Evolutionary conservation across 37 sponge, comb jelly and placozoan genomes (phyloP), one percentile per base, ranked within the genome.

Genomic region (Bolinopsis microptera): DNA sequence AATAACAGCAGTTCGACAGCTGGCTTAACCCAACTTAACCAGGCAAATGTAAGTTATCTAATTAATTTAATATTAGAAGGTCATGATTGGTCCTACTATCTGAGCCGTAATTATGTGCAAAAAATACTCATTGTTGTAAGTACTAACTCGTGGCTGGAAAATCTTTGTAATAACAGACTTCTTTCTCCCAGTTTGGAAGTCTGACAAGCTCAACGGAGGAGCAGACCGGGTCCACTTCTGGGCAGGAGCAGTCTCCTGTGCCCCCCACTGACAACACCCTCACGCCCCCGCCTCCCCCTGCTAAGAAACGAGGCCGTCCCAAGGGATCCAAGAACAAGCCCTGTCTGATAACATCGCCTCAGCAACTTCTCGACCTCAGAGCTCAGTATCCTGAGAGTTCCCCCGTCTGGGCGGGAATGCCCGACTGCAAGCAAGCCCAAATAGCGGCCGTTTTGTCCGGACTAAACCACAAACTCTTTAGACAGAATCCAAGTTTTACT

Each of bases 241-340:
- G 61, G 13, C 61, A 48, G 61, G 13, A 13, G 9, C n/a, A n/a
- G n/a, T n/a, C n/a, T n/a, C 68, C 68, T 9, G 16, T 61, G 18
- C 9, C 16, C 68, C 25, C 25, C 74, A 70, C 74, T 2, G 3
- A 9, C 25, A 2, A 2, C 25, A 70, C 28, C 74, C 5, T 3
- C 74, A 22, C 74, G 16, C 16, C 74, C 1, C 74, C 74, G 25
- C 2, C 74, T n/a, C 35, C 37, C 22, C 38, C 82, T 34, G 23
- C 37, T 3, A 80, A 80, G 82, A 80, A 80, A 34, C 82, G 82
- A 31, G 82, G 82, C 35, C 35, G 82, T 1, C 82, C 82, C 37
- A 80, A 80, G 82, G 82, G 82, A 3, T 80, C 82, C 37, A 80
- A 80, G 82, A 80, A 80, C 82, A 80, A 80, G 37, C 74, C 74